A percentile compares a stretch with the other conserved stretches of the same genome.
These are phyloP conservation scores for Gymnocephalus cernua DNA, from an alignment of 2,113 vertebrate genomes.

Conservation along the genomic window DNA sequence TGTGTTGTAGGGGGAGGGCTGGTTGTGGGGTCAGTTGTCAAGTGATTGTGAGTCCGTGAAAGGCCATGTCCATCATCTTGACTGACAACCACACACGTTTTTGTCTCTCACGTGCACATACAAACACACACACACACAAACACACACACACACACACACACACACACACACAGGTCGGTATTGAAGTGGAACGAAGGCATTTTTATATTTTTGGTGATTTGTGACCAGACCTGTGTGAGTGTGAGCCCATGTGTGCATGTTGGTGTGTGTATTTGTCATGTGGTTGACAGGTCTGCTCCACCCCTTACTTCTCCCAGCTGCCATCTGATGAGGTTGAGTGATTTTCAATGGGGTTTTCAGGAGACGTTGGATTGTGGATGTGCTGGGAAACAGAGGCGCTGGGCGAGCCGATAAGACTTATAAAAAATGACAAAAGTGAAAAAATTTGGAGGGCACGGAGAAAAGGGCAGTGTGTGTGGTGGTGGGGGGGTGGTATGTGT, in stretches of 20 bases:
- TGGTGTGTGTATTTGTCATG: constrained; percentile 62
- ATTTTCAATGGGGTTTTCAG: constrained; percentile 77
- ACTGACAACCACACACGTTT: constrained; percentile 66
- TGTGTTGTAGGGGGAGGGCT: constrained; percentile 8
- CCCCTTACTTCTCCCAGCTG: constrained; percentile 78
- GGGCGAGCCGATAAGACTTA: constrained; percentile 48
- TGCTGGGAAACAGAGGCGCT: constrained; percentile 61
- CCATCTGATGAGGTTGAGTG: constrained; percentile 81
- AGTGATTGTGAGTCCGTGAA: constrained; percentile 81
- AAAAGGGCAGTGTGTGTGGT: neutral
- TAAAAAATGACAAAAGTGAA: constrained; percentile 50
- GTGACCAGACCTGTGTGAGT: constrained; percentile 23
- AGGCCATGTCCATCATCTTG: constrained; percentile 82
- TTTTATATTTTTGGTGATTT: constrained; percentile 47
- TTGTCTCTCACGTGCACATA: constrained; percentile 25
- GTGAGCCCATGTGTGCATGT: constrained; percentile 14
- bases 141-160: constrained; percentile 27
- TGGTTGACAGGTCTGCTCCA: constrained; percentile 78
- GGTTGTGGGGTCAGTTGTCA: constrained; percentile 74
- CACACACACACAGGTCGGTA: constrained; percentile 47
- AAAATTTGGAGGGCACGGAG: constrained; percentile 26
- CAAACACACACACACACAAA: constrained; percentile 11
- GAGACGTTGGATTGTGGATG: constrained; percentile 46
- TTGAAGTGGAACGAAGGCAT: constrained; percentile 56
- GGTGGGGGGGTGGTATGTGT: neutral